Evolutionary conservation across 1,140 invertebrate genomes (phyloP).

Genomic region (Harlomillsia oculata): DNA sequence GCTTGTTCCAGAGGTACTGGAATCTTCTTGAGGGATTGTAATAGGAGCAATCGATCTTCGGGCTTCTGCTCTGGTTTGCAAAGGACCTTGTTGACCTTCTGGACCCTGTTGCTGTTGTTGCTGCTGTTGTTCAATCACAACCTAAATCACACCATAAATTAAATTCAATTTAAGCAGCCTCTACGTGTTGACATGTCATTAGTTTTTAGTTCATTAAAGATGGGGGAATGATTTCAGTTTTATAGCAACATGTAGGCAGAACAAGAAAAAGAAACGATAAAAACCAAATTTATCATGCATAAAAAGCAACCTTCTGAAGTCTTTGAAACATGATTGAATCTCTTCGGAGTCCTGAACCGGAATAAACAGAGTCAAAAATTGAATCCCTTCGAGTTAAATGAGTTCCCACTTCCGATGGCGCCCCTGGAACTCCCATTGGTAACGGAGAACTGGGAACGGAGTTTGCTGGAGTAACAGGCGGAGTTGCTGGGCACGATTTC

Average conservation of each 20-base stretch:
- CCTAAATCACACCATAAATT: no score
- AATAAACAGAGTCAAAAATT: slow-evolving; percentile 25
- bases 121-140: slow-evolving; percentile 22
- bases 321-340: slow-evolving; percentile 39
- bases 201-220: no score
- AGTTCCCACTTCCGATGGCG: not conserved
- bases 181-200: no score
- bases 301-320: slow-evolving; percentile 44
- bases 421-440: not conserved
- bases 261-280: slow-evolving; percentile 2
- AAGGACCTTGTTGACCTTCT: no score
- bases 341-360: slow-evolving; percentile 15
- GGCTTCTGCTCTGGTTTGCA: no score
- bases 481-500: slow-evolving; percentile 12
- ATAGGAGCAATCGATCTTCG: not conserved
- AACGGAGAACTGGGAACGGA: slow-evolving; percentile 16
- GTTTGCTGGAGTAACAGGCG: slow-evolving; percentile 9
- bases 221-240: no score
- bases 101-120: slow-evolving; percentile 13
- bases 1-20: not conserved
- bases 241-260: not conserved
- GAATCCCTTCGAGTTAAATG: slow-evolving; percentile 21
- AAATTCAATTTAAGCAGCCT: no score
- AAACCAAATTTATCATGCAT: no score
- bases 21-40: not conserved